These are phyloP conservation scores for Macroglossus sobrinus DNA, from an alignment of 2,113 vertebrate species.

Conservation along the genomic window DNA sequence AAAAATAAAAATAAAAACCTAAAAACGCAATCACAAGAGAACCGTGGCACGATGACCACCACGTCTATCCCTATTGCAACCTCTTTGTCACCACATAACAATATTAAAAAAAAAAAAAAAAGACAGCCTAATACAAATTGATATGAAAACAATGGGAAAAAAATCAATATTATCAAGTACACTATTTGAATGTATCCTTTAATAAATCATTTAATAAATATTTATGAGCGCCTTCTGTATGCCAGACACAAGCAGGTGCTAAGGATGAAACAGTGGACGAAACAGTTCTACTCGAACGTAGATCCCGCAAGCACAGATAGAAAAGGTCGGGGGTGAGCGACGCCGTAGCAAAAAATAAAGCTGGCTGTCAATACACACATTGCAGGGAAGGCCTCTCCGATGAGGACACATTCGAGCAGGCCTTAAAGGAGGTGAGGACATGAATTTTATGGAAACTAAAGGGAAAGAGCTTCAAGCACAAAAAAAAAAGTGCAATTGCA, in stretches of 20 bases:
- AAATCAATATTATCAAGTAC: neutral
- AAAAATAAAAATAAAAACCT: neutral
- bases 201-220: neutral
- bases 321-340: neutral
- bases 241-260: neutral
- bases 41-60: neutral
- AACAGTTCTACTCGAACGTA: fast-evolving
- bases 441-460: neutral
- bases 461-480: neutral
- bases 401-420: neutral
- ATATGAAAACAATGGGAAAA: neutral
- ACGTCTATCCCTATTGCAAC: neutral
- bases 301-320: neutral
- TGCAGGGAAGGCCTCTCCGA: neutral
- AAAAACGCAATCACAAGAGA: neutral
- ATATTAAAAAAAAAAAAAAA: neutral
- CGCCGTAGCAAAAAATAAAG: fast-evolving
- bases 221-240: neutral
- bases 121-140: neutral
- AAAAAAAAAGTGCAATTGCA: neutral
- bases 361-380: too few relatives aligned
- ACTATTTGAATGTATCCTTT: neutral
- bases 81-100: neutral
- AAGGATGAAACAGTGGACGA: too few relatives aligned
- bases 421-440: neutral